Evolutionary conservation across 2,113 vertebrate species (phyloP).

Genomic region (Balaeniceps rex): DNA sequence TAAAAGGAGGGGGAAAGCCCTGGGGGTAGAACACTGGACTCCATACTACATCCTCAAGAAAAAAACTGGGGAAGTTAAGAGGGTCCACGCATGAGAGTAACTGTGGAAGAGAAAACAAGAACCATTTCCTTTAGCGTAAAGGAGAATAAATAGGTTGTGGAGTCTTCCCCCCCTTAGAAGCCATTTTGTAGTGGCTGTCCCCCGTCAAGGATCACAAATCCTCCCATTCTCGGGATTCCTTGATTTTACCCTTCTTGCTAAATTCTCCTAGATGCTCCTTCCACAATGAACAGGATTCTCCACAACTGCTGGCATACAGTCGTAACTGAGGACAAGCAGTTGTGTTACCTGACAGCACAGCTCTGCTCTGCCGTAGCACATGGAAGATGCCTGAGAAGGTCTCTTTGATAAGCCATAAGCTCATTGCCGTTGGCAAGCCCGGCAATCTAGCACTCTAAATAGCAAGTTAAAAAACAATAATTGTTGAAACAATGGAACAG

Average conservation of each 20-base stretch:
- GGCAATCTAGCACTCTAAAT: not conserved
- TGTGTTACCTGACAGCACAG: too few species aligned
- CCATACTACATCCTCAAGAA: too few species aligned
- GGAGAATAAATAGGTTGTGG: not conserved
- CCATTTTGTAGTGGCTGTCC: not conserved
- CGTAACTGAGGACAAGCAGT: not conserved
- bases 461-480: not conserved
- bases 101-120: not conserved
- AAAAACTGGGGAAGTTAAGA: not conserved
- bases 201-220: not conserved
- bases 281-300: not conserved
- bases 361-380: not conserved
- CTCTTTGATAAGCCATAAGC: rapidly evolving
- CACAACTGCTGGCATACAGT: not conserved
- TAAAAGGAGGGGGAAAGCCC: not conserved
- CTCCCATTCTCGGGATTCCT: not conserved
- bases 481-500: not conserved
- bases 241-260: not conserved
- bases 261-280: not conserved
- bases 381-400: rapidly evolving
- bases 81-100: not conserved
- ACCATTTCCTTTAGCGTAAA: not conserved
- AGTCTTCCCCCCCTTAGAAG: not conserved
- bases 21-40: not conserved
- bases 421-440: not conserved